Evolutionary conservation across 2,888 invertebrate species (phyloP).

Genomic region (Ctena decussata): DNA sequence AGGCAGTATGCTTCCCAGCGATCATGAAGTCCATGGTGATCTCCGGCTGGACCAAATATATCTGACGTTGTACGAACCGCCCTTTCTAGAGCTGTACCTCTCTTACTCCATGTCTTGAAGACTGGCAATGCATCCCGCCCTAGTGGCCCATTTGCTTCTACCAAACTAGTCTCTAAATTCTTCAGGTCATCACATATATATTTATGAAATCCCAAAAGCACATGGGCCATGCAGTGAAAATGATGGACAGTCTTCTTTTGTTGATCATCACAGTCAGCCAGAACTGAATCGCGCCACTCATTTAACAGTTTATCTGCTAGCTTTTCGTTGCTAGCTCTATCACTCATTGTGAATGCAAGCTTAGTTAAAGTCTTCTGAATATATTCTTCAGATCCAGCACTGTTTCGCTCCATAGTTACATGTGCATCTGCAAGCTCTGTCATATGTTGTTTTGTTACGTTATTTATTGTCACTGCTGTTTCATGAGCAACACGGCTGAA

Average conservation of each 20-base stretch:
- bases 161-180: background rate
- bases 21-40: conserved; percentile 46
- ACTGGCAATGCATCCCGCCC: conserved; percentile 30
- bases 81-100: conserved; percentile 35
- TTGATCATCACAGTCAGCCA: background rate
- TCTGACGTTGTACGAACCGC: conserved; percentile 39
- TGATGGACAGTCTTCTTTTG: background rate
- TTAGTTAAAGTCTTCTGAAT: background rate
- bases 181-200: conserved; percentile 34
- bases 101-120: conserved; percentile 40
- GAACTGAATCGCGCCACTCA: background rate
- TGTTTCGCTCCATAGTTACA: background rate
- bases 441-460: background rate
- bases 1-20: conserved; percentile 50
- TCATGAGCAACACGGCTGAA: conserved; percentile 28
- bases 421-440: background rate
- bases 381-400: background rate
- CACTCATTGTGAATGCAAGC: conserved; percentile 26
- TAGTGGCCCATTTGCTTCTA: conserved; percentile 18
- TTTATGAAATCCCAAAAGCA: conserved; percentile 52
- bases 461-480: conserved; percentile 30
- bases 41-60: conserved; percentile 53
- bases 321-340: conserved; percentile 24
- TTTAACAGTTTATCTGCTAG: conserved; percentile 15
- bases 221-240: conserved; percentile 61